These are phyloP conservation scores for Scopus umbretta DNA, from an alignment of 2,113 vertebrate genomes.

Conservation along the genomic window DNA sequence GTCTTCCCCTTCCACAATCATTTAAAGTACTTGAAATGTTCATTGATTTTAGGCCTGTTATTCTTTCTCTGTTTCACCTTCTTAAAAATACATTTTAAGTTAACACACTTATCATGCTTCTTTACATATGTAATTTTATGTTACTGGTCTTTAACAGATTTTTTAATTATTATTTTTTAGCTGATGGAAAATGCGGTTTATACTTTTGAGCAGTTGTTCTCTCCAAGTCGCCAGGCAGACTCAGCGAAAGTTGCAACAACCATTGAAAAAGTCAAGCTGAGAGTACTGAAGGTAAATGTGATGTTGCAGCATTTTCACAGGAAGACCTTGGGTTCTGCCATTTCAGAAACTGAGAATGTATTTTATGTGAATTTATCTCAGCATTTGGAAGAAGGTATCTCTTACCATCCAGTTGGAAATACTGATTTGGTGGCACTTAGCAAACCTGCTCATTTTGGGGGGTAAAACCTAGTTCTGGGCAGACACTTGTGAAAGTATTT, in stretches of 20 bases:
- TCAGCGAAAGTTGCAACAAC: conserved; percentile 47
- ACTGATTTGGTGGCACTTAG: not conserved
- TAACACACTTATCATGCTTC: not conserved
- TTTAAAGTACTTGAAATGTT: not conserved
- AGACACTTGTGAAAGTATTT: not conserved
- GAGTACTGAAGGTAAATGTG: conserved; percentile 85
- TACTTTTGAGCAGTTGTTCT: conserved; percentile 84
- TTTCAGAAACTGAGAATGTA: not conserved
- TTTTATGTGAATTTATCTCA: not conserved
- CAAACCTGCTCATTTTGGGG: not conserved
- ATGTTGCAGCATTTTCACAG: not conserved
- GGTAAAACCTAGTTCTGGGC: not conserved
- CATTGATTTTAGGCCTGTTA: not conserved
- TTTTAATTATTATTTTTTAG: conserved; percentile 60
- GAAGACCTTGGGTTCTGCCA: not conserved
- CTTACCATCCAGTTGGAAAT: not conserved
- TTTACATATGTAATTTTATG: not conserved
- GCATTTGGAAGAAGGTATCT: not conserved
- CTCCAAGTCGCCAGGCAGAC: conserved; percentile 70
- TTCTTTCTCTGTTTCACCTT: not conserved
- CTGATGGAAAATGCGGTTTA: conserved; percentile 84
- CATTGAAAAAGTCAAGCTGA: conserved; percentile 83
- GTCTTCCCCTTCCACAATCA: not conserved
- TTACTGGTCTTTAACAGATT: not conserved
- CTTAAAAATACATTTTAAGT: not conserved